Percentiles rank a stretch among this genome's conserved stretches.
phyloP scores from a whole-genome alignment of 2,888 invertebrate species.

The Agriopis marginaria region DNA sequence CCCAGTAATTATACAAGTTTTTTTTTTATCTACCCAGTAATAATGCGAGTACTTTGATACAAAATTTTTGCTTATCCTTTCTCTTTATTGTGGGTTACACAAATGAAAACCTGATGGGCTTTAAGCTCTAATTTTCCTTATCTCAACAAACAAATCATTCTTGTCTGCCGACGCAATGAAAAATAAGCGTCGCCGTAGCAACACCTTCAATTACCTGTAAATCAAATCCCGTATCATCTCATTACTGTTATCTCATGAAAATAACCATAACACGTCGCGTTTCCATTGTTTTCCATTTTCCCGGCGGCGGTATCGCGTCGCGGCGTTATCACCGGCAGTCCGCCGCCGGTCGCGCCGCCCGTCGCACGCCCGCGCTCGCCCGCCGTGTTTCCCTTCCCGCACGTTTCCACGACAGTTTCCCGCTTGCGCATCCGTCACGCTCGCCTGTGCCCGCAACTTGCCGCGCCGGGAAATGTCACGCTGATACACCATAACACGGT shows the following conservation, averaged over 20 bases:
- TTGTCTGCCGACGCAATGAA: slow-evolving; percentile 32
- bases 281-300: slow-evolving; percentile 81
- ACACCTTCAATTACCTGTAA: slow-evolving; percentile 44
- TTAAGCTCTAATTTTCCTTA: slow-evolving; percentile 20
- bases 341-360: slow-evolving; percentile 62
- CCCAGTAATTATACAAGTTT: too few species aligned
- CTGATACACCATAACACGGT: slow-evolving; percentile 70
- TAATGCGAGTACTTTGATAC: not conserved
- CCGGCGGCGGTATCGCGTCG: slow-evolving; percentile 63
- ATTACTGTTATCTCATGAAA: slow-evolving; percentile 62
- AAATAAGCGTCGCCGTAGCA: slow-evolving; percentile 36
- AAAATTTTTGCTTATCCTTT: slow-evolving; percentile 3
- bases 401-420: slow-evolving; percentile 67
- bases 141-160: slow-evolving; percentile 13
- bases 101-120: slow-evolving; percentile 2
- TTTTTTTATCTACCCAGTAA: not conserved
- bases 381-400: slow-evolving; percentile 51
- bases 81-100: slow-evolving; percentile 2
- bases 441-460: slow-evolving; percentile 52
- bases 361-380: slow-evolving; percentile 67
- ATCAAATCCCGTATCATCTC: slow-evolving; percentile 50
- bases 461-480: slow-evolving; percentile 72
- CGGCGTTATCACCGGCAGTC: slow-evolving; percentile 74
- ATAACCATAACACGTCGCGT: slow-evolving; percentile 64
- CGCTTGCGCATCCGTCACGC: slow-evolving; percentile 58